Base-by-base conservation (phyloP, 2,113 vertebrate species). In the rat (Rattus norvegicus) region DNA sequence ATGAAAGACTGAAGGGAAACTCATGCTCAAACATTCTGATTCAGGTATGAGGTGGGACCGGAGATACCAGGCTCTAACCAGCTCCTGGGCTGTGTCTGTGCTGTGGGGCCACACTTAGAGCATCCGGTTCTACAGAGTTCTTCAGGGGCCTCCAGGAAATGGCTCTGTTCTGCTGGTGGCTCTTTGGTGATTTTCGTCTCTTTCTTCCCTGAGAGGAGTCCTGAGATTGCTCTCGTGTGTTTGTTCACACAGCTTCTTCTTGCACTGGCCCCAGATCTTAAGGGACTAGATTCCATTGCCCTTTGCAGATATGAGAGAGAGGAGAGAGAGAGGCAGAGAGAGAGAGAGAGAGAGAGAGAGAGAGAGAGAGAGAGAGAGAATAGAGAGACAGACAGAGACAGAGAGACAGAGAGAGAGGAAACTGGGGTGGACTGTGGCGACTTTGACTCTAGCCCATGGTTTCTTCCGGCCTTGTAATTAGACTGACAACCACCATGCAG, bases 81-180 rank as follows among this genome's bases (percentile, higher is more conserved):
- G 73, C n/a, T 87, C 67, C 72, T 0, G 0, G n/a, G 26, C 47
- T 43, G n/a, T 13, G 28, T 10, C 79, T 1, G 2, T 6, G 61
- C 13, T n/a, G 24, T 43, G 16, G 0, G 14, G 52, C 28, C 28
- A 7, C 33, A n/a, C 13, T 28, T n/a, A 9, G 59, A 28, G 67
- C 0, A 59, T 30, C 7, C 5, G 2, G 20, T 67, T 85, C 28
- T 2, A 0, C 4, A 3, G 47, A 69, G 73, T 12, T 65, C 39
- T 49, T 54, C 81, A 19, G 30, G 69, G 16, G 7, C 7, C 56
- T 22, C 49, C 20, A 7, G 5, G n/a, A 12, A 16, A 12, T 1
- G 17, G 70, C 43, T n/a, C 22, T 70, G 20, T 33, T 83, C 56
- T 65, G 9, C 1, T 24, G 59, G 6, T 5, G 16, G 19, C 47